phyloP scores from a whole-genome alignment of 2,888 invertebrate genomes.

The Agrotis puta region DNA sequence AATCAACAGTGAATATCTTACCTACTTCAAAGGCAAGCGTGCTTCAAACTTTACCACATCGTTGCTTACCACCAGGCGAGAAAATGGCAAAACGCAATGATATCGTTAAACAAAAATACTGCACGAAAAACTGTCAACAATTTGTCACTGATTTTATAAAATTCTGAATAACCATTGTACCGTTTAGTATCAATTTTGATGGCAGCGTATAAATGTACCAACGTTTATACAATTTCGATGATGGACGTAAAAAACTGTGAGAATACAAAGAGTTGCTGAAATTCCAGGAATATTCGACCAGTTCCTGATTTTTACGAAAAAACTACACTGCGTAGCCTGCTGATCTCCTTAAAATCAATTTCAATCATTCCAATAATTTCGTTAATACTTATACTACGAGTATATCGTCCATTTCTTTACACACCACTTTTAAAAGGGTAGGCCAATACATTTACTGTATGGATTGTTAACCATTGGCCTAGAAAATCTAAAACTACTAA shows the following conservation, averaged over 20 bases:
- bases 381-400: too few relatives aligned
- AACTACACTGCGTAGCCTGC: neutral
- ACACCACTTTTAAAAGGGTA: neutral
- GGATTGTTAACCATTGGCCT: neutral
- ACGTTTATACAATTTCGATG: neutral
- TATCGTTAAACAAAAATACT: too few relatives aligned
- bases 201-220: neutral
- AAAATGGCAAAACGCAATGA: too few relatives aligned
- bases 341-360: neutral
- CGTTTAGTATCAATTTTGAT: neutral
- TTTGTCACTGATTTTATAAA: neutral
- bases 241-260: neutral
- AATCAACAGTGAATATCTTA: too few relatives aligned
- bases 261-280: neutral
- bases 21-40: too few relatives aligned
- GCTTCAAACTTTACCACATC: too few relatives aligned
- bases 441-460: neutral
- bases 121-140: neutral
- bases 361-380: neutral
- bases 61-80: too few relatives aligned
- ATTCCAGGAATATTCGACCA: slow-evolving; percentile 1
- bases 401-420: neutral
- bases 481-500: slow-evolving; percentile 15
- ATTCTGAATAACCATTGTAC: neutral
- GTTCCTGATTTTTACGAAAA: neutral